Conservation (phyloP, 2,797 vertebrate species). For the Anolis apletophallus region DNA sequence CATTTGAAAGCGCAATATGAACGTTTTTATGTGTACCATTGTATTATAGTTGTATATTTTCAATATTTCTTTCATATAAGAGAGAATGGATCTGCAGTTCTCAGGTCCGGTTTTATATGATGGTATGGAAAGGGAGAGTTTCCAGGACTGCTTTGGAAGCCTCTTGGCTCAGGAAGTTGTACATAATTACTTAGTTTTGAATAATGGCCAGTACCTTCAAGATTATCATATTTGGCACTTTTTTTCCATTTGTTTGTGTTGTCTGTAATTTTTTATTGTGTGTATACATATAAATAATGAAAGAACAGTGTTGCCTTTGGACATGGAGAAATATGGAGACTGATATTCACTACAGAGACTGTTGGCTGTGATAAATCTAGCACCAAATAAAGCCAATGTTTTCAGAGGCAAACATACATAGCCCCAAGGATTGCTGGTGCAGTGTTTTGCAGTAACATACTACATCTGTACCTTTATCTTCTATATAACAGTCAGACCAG, state of each 20-base stretch:
- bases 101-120: constrained; percentile 24
- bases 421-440: constrained; percentile 4
- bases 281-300: constrained; percentile 26
- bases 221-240: constrained; percentile 71
- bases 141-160: background rate
- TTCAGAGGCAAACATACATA: constrained; percentile 23
- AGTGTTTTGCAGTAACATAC: constrained; percentile 7
- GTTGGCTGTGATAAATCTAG: constrained; percentile 12
- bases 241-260: constrained; percentile 51
- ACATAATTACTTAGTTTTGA: constrained; percentile 62
- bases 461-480: background rate
- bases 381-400: constrained; percentile 4
- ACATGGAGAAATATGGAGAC: background rate
- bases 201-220: constrained; percentile 69
- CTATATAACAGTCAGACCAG: background rate
- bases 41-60: constrained; percentile 49
- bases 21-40: constrained; percentile 40
- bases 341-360: constrained; percentile 11
- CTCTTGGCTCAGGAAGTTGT: constrained; percentile 54
- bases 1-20: constrained; percentile 60
- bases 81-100: constrained; percentile 23
- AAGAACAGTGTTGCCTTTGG: constrained; percentile 40
- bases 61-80: constrained; percentile 48
- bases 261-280: background rate
- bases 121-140: constrained; percentile 34